A percentile compares a stretch with the other conserved stretches of the same genome.
Conservation (phyloP, 2,888 invertebrate species). For the Drosophila gaucha region DNA sequence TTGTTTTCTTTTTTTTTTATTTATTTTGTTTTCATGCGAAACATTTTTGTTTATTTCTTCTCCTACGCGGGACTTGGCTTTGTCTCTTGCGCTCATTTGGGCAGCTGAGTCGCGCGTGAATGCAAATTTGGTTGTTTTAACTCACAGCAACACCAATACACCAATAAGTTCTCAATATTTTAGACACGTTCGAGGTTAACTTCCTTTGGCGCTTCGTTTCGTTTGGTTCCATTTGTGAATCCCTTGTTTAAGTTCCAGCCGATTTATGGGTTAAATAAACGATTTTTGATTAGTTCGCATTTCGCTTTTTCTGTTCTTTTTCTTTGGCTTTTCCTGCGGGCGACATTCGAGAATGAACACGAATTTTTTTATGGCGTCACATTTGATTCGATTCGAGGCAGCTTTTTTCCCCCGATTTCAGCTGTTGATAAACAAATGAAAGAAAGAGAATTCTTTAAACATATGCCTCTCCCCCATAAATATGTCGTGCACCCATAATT, state of each 20-base stretch:
- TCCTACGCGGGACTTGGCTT: conserved; percentile 25
- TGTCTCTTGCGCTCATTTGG: conserved; percentile 55
- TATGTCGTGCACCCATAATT: conserved; percentile 7
- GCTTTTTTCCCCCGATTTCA: conserved; percentile 31
- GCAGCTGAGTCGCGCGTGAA: conserved; percentile 55
- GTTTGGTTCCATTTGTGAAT: conserved; percentile 18
- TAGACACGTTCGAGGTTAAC: conserved; percentile 62
- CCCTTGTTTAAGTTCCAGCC: conserved; percentile 52
- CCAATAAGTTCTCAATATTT: conserved; percentile 59
- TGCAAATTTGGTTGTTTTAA: conserved; percentile 53
- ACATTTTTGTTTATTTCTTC: conserved; percentile 70
- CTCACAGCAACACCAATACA: conserved; percentile 10
- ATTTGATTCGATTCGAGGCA: conserved; percentile 16
- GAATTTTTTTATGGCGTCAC: conserved; percentile 37
- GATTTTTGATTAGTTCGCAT: conserved; percentile 68
- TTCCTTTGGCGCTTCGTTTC: conserved; percentile 40
- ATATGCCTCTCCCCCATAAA: conserved; percentile 8
- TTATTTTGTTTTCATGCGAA: conserved; percentile 69
- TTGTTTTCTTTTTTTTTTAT: conserved; percentile 45
- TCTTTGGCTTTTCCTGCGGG: conserved; percentile 45
- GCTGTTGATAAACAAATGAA: conserved; percentile 37
- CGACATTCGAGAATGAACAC: conserved; percentile 41
- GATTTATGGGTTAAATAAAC: conserved; percentile 78
- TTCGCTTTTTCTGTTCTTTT: conserved; percentile 22
- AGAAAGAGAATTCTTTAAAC: conserved; percentile 25